phyloP scores from a whole-genome alignment of 2,888 invertebrate species.

The Temnothorax unifasciatus region DNA sequence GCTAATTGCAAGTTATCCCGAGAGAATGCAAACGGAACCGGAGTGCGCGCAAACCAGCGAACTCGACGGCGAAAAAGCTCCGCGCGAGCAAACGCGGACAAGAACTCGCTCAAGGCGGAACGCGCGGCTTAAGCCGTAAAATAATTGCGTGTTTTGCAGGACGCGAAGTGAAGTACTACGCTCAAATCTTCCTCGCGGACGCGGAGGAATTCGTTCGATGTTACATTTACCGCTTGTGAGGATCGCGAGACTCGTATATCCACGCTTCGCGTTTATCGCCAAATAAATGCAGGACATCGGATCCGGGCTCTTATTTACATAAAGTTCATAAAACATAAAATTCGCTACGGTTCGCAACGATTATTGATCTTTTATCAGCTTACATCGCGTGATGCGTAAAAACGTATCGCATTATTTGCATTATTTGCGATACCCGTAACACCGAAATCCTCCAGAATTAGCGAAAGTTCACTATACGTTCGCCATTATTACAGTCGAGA shows the following conservation, averaged over 20 bases:
- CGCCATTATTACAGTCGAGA: not conserved
- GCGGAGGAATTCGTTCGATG: conserved; percentile 9
- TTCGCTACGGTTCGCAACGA: not conserved
- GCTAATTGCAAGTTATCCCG: conserved; percentile 51
- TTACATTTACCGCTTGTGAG: conserved; percentile 4
- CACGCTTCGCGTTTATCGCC: not conserved
- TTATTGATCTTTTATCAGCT: conserved; percentile 9
- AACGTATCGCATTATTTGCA: too few species aligned
- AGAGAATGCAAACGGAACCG: conserved; percentile 40
- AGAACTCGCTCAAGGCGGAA: conserved; percentile 58
- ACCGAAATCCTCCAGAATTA: not conserved
- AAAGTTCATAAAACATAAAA: not conserved
- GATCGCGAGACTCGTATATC: not conserved
- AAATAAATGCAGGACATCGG: not conserved
- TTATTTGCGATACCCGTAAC: not conserved
- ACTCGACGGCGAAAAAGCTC: conserved; percentile 48
- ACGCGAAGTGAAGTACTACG: conserved; percentile 37
- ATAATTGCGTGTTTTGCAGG: conserved; percentile 56
- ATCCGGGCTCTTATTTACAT: not conserved
- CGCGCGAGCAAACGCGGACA: conserved; percentile 44
- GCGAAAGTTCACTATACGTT: not conserved
- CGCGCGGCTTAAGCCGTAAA: conserved; percentile 57
- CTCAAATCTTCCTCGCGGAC: conserved; percentile 44
- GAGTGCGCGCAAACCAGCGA: conserved; percentile 28
- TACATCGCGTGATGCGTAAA: not conserved